phyloP scores from a whole-genome alignment of 2,888 invertebrate genomes.

The Hydroisotoma schaefferi region DNA sequence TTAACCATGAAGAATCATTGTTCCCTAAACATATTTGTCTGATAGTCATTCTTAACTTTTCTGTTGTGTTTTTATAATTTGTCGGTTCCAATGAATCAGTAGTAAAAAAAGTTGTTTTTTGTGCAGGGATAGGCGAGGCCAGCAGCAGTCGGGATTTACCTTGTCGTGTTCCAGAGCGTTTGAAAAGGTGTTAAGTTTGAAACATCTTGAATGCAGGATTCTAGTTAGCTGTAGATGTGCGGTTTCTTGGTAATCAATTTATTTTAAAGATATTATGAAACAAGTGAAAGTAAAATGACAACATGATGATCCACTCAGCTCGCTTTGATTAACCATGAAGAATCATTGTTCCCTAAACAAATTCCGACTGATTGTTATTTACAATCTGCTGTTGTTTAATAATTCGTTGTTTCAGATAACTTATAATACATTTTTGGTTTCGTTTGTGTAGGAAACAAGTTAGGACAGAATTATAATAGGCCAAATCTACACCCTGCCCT shows the following conservation, averaged over 20 bases:
- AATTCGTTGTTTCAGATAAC: background rate
- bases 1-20: constrained; percentile 38
- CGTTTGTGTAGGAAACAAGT: background rate
- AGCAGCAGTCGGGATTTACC: too few species aligned
- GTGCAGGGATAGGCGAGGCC: background rate
- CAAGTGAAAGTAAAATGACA: background rate
- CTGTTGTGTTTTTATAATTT: background rate
- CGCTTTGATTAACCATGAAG: constrained; percentile 44
- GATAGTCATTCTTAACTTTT: background rate
- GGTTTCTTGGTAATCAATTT: background rate
- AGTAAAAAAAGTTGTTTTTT: background rate
- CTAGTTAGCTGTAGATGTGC: too few species aligned
- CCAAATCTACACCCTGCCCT: background rate
- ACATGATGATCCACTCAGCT: constrained; percentile 46
- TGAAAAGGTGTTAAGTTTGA: background rate
- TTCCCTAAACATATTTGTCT: constrained; percentile 36
- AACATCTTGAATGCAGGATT: too few species aligned
- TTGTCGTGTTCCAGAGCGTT: too few species aligned
- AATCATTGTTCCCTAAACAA: constrained; percentile 41
- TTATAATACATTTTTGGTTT: background rate
- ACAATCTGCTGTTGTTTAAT: background rate
- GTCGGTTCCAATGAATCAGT: too few species aligned
- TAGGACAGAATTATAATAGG: too few species aligned
- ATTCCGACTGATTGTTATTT: constrained; percentile 1
- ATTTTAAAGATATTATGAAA: background rate